These are phyloP conservation scores for Pentalonia nigronervosa DNA, from an alignment of 1,140 invertebrate genomes.

Conservation along the genomic window DNA sequence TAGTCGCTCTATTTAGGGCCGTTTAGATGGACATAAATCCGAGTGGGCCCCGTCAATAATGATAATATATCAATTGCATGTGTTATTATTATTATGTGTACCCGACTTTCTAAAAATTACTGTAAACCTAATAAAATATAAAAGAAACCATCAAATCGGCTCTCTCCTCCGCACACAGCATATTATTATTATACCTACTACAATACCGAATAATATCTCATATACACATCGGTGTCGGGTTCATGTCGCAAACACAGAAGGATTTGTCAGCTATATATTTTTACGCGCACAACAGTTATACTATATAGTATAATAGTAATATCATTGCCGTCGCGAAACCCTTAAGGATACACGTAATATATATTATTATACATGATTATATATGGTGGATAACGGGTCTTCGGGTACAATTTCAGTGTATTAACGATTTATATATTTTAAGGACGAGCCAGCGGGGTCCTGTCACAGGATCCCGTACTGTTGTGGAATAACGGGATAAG, in stretches of 20 bases:
- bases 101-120: conserved; percentile 46
- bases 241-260: not conserved
- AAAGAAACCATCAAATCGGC: not conserved
- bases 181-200: not conserved
- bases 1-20: conserved; percentile 24
- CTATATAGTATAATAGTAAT: not conserved
- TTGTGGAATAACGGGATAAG: not conserved
- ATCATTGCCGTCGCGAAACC: not conserved
- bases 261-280: not conserved
- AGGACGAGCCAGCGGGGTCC: not conserved
- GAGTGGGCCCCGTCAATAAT: not conserved
- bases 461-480: not conserved
- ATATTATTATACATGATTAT: not conserved
- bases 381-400: conserved; percentile 1
- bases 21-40: conserved; percentile 26
- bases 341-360: not conserved
- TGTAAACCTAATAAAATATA: not conserved
- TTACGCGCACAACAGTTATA: conserved; percentile 27
- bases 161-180: not conserved
- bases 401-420: not conserved
- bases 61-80: not conserved
- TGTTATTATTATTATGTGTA: not conserved
- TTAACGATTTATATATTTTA: not conserved
- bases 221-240: not conserved
- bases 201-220: not conserved